A percentile compares a stretch with the other conserved stretches of the same genome.
Conservation (phyloP, 2,113 vertebrate genomes). For the Helogale parvula region DNA sequence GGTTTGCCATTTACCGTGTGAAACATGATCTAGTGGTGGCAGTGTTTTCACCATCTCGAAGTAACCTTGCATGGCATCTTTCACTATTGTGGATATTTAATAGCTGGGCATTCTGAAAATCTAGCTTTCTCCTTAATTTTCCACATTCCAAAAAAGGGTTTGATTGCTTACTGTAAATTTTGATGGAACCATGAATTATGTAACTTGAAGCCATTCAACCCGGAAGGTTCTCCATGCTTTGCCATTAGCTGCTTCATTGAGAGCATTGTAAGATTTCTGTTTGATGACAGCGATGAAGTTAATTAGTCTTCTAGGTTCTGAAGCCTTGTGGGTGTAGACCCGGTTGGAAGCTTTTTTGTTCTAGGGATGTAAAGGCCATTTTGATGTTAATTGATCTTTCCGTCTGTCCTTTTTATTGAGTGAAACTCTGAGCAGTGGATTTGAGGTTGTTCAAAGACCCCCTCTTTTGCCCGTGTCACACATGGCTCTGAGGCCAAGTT, state of each 20-base stretch:
- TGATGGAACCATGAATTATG: neutral
- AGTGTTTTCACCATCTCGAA: neutral
- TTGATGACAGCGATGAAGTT: conserved; percentile 3
- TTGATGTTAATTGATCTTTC: conserved; percentile 54
- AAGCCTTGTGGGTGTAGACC: conserved; percentile 6
- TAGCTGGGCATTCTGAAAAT: neutral
- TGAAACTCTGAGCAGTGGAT: neutral
- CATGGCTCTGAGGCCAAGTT: neutral
- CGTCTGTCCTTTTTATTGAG: conserved; percentile 33
- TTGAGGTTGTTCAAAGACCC: neutral
- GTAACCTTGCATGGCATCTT: neutral
- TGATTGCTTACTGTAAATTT: conserved; percentile 3
- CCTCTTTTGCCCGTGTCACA: neutral
- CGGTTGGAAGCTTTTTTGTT: conserved; percentile 54
- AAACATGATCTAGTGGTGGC: neutral
- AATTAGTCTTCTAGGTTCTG: conserved; percentile 39
- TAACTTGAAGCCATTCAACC: neutral
- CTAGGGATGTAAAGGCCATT: conserved; percentile 41
- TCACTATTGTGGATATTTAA: neutral
- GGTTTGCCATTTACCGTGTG: neutral
- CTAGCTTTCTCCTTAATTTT: neutral
- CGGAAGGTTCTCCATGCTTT: neutral
- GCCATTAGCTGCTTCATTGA: neutral
- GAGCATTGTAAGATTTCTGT: neutral
- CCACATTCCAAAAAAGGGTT: neutral